Conservation (phyloP, 2,888 invertebrate species). For the Yponomeuta plumbellus region DNA sequence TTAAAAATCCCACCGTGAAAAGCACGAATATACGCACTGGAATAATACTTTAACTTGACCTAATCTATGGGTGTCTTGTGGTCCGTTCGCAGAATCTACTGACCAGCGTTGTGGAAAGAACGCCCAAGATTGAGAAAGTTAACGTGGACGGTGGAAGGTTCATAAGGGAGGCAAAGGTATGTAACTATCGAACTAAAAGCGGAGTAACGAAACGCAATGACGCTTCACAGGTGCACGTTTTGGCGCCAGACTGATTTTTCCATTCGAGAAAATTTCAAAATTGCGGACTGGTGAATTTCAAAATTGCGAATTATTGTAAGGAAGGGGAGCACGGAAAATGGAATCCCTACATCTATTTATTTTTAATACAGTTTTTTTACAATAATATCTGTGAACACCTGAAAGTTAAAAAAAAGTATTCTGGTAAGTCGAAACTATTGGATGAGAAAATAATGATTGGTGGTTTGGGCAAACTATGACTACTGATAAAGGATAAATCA, state of each 20-base stretch:
- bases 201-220: slow-evolving; percentile 8
- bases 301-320: too few species aligned
- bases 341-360: too few species aligned
- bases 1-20: not conserved
- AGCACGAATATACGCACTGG: not conserved
- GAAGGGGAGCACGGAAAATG: too few species aligned
- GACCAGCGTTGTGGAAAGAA: slow-evolving; percentile 94
- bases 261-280: not conserved
- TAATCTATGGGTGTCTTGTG: slow-evolving; percentile 50
- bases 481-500: not conserved
- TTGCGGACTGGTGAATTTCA: not conserved
- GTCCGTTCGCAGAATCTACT: slow-evolving; percentile 86
- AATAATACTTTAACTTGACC: slow-evolving; percentile 15
- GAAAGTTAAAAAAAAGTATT: too few species aligned
- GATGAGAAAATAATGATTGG: too few species aligned
- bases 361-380: too few species aligned
- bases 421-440: too few species aligned
- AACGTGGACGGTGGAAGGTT: slow-evolving; percentile 96
- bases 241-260: not conserved
- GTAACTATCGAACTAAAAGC: slow-evolving; percentile 34
- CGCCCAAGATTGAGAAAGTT: slow-evolving; percentile 95
- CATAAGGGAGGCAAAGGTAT: slow-evolving; percentile 98
- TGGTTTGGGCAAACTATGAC: too few species aligned
- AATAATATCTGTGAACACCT: too few species aligned
- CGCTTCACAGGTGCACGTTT: not conserved